Base-by-base conservation (phyloP, 2,888 invertebrate genomes). In the Entomobrya proxima region DNA sequence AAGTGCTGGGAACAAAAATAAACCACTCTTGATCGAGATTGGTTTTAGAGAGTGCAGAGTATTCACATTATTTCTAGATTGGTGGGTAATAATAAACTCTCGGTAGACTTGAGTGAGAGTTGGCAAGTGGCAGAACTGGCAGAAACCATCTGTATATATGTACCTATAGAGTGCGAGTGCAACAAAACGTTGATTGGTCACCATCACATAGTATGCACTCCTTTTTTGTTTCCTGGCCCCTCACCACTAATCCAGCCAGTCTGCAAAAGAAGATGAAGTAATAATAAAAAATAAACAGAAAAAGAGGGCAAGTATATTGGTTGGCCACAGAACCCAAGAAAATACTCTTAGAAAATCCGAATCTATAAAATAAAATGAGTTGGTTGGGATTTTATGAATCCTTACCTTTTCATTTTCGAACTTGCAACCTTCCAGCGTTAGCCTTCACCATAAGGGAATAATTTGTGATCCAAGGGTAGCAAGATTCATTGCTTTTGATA, bases 401-500 rank as follows among this genome's bases (percentile, higher is more conserved):
- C 15, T 30, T 30, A 18, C 37, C 40, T 40, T 40, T 35, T 24
- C 35, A 30, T 18, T 61, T 32, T n/a, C 18, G 15, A 61, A n/a
- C 18, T 61, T 24, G 61, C 32, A 67, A 47, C 78, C 78, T 78
- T 72, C 77, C 47, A 47, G 47, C 44, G 15, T 80, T 80, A 55
- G 72, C 80, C 80, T 69, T 80, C 80, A 72, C 55, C 69, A 52
- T 40, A 55, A 80, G n/a, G n/a, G 72, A 80, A 40, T 69, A 72
- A 80, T 80, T 69, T 80, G 80, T 21, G 15, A 80, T 30, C 55
- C 80, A 80, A 80, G 80, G 80, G 37, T 72, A 40, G 40, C 13
- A 72, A 69, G n/a, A 61, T 61, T 21, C 55, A 55, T 76, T 55
- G 3, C 44, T 30, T 30, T 32, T 55, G 64, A 77, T 40, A 21